Evolutionary conservation across 2,797 vertebrate species (phyloP).

Genomic region (Leptatherina wallacei): DNA sequence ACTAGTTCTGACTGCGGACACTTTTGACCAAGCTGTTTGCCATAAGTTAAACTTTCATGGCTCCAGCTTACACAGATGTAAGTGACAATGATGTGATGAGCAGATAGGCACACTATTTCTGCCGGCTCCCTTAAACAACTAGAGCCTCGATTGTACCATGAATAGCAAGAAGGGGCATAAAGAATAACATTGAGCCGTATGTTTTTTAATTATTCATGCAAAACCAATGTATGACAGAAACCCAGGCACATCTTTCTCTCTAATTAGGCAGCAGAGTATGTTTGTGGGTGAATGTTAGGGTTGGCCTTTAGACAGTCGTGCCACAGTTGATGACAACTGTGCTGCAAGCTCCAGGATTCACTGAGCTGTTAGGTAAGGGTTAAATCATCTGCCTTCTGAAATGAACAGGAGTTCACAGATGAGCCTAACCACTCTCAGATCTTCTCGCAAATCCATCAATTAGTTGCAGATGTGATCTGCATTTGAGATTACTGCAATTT

Average conservation of each 20-base stretch:
- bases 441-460: constrained; percentile 86
- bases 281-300: constrained; percentile 53
- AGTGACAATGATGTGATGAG: constrained; percentile 59
- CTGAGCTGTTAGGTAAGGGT: constrained; percentile 60
- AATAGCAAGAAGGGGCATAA: constrained; percentile 46
- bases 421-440: constrained; percentile 75
- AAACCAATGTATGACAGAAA: constrained; percentile 59
- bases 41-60: constrained; percentile 41
- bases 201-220: constrained; percentile 79
- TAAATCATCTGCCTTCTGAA: constrained; percentile 75
- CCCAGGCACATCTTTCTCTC: constrained; percentile 43
- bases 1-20: constrained; percentile 12
- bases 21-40: constrained; percentile 15
- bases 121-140: constrained; percentile 31
- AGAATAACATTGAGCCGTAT: constrained; percentile 59
- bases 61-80: constrained; percentile 34
- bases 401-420: constrained; percentile 77
- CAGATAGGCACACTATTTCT: constrained; percentile 40
- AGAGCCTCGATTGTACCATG: constrained; percentile 31
- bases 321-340: constrained; percentile 59
- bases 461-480: constrained; percentile 86
- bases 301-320: constrained; percentile 66
- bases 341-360: constrained; percentile 28
- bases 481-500: constrained; percentile 83
- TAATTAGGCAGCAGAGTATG: constrained; percentile 64